These are phyloP conservation scores for Passer domesticus DNA, from an alignment of 2,113 vertebrate species.

Conservation along the genomic window DNA sequence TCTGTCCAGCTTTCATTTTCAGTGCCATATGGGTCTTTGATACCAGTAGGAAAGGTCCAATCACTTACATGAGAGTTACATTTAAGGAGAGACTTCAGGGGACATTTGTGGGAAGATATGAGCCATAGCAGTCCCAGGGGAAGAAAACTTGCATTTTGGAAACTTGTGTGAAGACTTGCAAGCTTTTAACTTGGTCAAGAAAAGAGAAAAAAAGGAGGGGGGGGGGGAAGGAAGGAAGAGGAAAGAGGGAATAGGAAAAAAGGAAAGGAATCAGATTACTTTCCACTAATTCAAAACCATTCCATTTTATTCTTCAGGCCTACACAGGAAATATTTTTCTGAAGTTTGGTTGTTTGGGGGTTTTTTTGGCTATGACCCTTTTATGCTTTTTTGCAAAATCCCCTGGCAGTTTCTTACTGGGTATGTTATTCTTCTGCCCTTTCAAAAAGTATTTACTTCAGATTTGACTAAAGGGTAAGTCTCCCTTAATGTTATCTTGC, in stretches of 20 bases:
- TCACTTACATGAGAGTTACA: not conserved
- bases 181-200: slow-evolving; percentile 12
- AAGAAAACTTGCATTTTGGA: slow-evolving; percentile 44
- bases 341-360: not conserved
- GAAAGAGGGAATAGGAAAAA: not conserved
- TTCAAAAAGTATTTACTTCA: slow-evolving; percentile 8
- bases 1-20: not conserved
- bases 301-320: not conserved
- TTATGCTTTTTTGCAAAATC: not conserved
- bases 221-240: accelerated
- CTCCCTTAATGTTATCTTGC: not conserved
- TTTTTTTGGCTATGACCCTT: not conserved
- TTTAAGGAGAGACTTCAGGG: slow-evolving; percentile 2
- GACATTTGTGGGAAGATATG: not conserved
- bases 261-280: not conserved
- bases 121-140: slow-evolving; percentile 12
- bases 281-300: not conserved
- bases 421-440: not conserved
- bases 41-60: slow-evolving; percentile 28
- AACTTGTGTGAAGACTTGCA: slow-evolving; percentile 23
- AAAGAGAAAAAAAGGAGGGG: accelerated
- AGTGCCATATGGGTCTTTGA: slow-evolving; percentile 45
- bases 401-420: not conserved
- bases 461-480: not conserved
- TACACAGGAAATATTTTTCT: not conserved